Evolutionary conservation across 2,888 invertebrate species (phyloP).

Genomic region (Cantharis rufa): DNA sequence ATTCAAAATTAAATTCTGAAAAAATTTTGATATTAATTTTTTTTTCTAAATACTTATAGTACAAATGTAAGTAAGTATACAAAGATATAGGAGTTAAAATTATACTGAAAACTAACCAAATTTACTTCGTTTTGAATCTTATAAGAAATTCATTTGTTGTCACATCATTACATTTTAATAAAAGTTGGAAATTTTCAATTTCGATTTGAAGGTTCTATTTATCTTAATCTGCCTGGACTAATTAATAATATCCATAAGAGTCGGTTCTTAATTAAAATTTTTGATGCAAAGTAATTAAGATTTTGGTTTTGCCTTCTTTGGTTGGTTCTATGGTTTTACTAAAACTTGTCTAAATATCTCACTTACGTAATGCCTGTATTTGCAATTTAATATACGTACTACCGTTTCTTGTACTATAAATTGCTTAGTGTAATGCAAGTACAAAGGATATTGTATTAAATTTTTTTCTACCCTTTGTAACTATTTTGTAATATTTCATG

Average conservation of each 20-base stretch:
- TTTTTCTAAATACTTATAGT: no score
- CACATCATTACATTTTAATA: background rate
- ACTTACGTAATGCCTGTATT: background rate
- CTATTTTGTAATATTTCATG: background rate
- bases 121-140: no score
- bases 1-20: no score
- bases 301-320: background rate
- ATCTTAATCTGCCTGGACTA: background rate
- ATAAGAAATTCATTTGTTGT: no score
- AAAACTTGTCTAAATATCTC: background rate
- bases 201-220: background rate
- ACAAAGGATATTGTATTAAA: background rate
- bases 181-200: background rate
- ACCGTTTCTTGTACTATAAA: no score
- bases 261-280: background rate
- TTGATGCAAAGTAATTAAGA: background rate
- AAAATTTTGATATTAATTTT: no score
- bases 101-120: no score
- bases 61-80: no score
- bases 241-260: background rate
- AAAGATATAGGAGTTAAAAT: no score
- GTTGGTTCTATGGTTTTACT: background rate
- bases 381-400: no score
- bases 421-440: no score
- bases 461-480: background rate